These are phyloP conservation scores for Grallaria varia DNA, from an alignment of 2,113 vertebrate species.

Conservation along the genomic window DNA sequence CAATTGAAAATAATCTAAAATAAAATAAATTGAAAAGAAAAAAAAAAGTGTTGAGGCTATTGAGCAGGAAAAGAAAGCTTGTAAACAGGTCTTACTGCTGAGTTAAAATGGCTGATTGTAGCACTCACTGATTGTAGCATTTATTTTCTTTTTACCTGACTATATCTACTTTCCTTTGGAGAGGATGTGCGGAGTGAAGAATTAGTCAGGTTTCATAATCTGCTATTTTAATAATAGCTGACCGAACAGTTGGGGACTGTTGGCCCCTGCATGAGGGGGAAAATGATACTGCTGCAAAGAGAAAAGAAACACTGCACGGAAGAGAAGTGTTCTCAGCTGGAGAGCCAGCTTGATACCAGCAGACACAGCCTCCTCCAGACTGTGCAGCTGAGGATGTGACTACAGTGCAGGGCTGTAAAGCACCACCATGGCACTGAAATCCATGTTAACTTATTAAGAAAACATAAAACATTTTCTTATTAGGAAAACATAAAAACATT, in stretches of 20 bases:
- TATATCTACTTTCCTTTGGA: background rate
- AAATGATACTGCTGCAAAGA: background rate
- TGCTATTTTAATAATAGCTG: background rate
- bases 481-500: background rate
- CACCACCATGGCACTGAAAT: background rate
- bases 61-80: background rate
- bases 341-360: background rate
- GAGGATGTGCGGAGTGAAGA: background rate
- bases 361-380: background rate
- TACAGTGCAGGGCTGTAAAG: background rate
- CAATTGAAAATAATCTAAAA: background rate
- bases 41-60: background rate
- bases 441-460: background rate
- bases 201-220: background rate
- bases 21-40: background rate
- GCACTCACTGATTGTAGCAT: background rate
- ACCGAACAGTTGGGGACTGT: background rate
- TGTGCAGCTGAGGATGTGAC: background rate
- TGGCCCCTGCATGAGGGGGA: background rate
- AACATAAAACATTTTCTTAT: background rate
- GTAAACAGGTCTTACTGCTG: background rate
- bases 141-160: background rate
- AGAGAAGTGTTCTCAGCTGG: slow-evolving; percentile 15
- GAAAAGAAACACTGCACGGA: background rate
- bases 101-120: background rate